phyloP scores from a whole-genome alignment of 2,113 vertebrate species.

The Pterophyllum scalare region DNA sequence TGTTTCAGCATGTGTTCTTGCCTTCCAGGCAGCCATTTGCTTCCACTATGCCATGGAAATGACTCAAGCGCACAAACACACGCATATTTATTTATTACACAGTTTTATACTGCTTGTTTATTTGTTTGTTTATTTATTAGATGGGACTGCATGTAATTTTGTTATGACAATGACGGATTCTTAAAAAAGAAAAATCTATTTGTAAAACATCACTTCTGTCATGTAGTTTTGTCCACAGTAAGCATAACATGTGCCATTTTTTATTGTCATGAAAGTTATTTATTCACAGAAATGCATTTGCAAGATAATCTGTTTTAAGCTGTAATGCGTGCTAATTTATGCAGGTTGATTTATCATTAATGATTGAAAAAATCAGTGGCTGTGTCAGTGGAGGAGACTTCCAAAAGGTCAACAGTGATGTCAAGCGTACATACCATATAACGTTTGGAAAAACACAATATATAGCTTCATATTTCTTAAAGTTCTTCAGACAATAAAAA shows the following conservation, averaged over 20 bases:
- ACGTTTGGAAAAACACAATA: background rate
- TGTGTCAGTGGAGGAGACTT: background rate
- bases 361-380: background rate
- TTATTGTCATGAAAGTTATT: background rate
- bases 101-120: too few relatives aligned
- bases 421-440: background rate
- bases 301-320: background rate
- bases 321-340: background rate
- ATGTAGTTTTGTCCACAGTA: background rate
- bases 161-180: too few relatives aligned
- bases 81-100: too few relatives aligned
- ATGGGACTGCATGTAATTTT: too few relatives aligned
- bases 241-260: background rate
- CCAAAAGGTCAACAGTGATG: background rate
- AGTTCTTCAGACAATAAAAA: too few relatives aligned
- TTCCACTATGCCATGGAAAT: conserved; percentile 3
- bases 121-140: too few relatives aligned
- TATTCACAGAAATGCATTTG: background rate
- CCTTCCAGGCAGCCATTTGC: conserved; percentile 7
- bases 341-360: background rate
- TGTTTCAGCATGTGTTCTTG: background rate
- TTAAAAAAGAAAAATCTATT: background rate
- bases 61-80: too few relatives aligned
- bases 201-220: background rate
- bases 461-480: background rate